Conservation (phyloP, 1,140 invertebrate genomes). For the Drosophila funebris region DNA sequence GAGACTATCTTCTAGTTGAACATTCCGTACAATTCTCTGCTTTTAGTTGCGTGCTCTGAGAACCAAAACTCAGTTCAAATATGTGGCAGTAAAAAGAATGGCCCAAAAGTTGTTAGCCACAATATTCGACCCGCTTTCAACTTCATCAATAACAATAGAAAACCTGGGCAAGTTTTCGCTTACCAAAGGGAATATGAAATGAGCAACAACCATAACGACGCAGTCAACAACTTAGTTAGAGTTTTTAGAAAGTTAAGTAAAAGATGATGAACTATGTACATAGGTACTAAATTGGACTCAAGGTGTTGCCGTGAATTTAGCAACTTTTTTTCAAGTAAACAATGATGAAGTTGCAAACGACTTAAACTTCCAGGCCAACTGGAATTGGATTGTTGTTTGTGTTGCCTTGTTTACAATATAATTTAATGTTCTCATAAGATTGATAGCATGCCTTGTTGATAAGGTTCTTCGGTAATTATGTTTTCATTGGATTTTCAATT, state of each 20-base stretch:
- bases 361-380: too few species aligned
- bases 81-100: background rate
- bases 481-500: too few species aligned
- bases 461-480: too few species aligned
- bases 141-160: conserved; percentile 21
- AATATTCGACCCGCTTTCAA: conserved; percentile 8
- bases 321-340: too few species aligned
- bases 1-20: too few species aligned
- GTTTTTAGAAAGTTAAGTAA: background rate
- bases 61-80: conserved; percentile 10
- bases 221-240: background rate
- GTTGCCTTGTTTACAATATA: background rate
- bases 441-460: too few species aligned
- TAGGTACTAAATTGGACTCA: background rate
- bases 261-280: background rate
- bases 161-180: background rate
- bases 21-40: background rate
- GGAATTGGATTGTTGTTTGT: too few species aligned
- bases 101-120: background rate
- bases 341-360: too few species aligned
- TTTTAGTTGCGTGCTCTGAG: conserved; percentile 17
- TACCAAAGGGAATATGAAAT: background rate
- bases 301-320: background rate
- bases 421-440: too few species aligned
- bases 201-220: conserved; percentile 5